phyloP scores from a whole-genome alignment of 2,888 invertebrate genomes.

The Ditylenchus weischeri region DNA sequence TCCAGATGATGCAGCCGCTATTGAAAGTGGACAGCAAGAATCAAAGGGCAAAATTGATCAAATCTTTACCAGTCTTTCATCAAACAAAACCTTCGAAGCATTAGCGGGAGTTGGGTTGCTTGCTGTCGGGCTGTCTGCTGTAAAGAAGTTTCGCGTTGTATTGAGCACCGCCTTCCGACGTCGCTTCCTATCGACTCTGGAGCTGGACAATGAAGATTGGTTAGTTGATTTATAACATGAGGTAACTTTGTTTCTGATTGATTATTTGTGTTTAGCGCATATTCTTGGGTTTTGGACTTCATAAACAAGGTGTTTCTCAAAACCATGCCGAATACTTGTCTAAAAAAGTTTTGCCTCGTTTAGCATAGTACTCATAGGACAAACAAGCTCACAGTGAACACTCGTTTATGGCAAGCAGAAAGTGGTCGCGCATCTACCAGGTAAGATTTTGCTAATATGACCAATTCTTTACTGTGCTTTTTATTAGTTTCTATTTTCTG shows the following conservation, averaged over 20 bases:
- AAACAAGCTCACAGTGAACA: conserved; percentile 18
- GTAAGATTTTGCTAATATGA: too few relatives aligned
- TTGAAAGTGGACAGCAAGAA: too few relatives aligned
- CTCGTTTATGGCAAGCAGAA: conserved; percentile 46
- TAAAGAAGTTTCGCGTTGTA: conserved; percentile 18
- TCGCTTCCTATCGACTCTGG: conserved; percentile 46
- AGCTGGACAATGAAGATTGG: conserved; percentile 52
- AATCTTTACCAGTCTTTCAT: too few relatives aligned
- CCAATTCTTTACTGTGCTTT: too few relatives aligned
- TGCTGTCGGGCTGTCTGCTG: too few relatives aligned
- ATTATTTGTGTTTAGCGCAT: conserved; percentile 39
- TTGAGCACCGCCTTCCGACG: conserved; percentile 47
- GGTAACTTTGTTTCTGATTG: background rate
- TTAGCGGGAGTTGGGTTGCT: too few relatives aligned
- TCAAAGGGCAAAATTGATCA: too few relatives aligned
- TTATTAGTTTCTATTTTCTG: conserved; percentile 37
- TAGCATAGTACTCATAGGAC: conserved; percentile 16
- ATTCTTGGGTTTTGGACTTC: conserved; percentile 55
- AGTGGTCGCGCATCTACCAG: conserved; percentile 46
- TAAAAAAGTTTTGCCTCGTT: background rate
- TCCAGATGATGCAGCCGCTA: too few relatives aligned
- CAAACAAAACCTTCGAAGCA: too few relatives aligned
- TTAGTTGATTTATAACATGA: conserved; percentile 29
- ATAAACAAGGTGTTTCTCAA: conserved; percentile 41
- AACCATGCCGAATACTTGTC: background rate